Base-by-base conservation (phyloP, 2,113 vertebrate species). In the Clarias gariepinus region DNA sequence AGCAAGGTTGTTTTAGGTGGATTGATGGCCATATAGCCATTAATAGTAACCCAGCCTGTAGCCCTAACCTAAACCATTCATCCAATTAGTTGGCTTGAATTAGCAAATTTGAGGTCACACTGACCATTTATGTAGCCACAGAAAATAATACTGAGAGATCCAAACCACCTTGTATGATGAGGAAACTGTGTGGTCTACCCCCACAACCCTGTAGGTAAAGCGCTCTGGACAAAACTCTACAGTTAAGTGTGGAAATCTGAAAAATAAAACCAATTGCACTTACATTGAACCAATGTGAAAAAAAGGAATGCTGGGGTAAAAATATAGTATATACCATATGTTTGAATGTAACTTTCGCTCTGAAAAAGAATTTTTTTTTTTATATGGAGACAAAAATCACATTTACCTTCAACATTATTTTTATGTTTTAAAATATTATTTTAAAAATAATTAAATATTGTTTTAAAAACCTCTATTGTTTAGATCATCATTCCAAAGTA, bases 401-500 rank as follows among this genome's bases (percentile, higher is more conserved):
- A 73, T 21, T 9, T 60, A 60, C 78, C 15, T 57, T 80, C 36
- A 57, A 83, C 25, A 66, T 30, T 73, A n/a, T n/a, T n/a, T n/a
- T n/a, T n/a, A n/a, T n/a, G n/a, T n/a, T n/a, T n/a, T n/a, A n/a
- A n/a, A n/a, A n/a, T n/a, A n/a, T n/a, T n/a, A n/a, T n/a, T n/a
- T n/a, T n/a, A n/a, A n/a, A n/a, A n/a, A n/a, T n/a, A n/a, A n/a
- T n/a, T n/a, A n/a, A n/a, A n/a, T n/a, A n/a, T n/a, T n/a, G n/a
- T n/a, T n/a, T n/a, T n/a, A n/a, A n/a, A n/a, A n/a, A n/a, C n/a
- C 52, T 76, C 30, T 77, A 78, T 53, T 53, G 74, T 85, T 85
- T 18, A 64, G 58, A 63, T 47, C 36, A 77, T 58, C 69, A 57
- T 60, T 74, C 4, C n/a, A 64, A 63, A 64, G 30, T 12, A 63